Percentiles rank a stretch among this genome's conserved stretches.
These are phyloP conservation scores for Ageneiosus marmoratus DNA, from an alignment of 2,113 vertebrate species.

Conservation along the genomic window DNA sequence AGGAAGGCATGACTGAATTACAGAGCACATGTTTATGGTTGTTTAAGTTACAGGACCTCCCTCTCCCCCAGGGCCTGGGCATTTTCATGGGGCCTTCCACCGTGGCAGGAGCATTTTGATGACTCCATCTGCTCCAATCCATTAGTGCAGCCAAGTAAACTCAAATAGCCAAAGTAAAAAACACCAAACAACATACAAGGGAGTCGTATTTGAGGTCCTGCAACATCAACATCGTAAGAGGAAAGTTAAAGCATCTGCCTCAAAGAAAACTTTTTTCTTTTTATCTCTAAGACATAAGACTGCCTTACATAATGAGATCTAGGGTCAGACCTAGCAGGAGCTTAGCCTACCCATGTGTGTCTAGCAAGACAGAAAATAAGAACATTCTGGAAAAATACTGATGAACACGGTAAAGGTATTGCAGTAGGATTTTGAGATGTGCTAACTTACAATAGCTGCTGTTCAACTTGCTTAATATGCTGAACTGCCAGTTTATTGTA, in stretches of 20 bases:
- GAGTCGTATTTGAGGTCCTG: slow-evolving; percentile 37
- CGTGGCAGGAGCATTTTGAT: slow-evolving; percentile 46
- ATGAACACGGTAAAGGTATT: background rate
- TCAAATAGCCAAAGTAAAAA: slow-evolving; percentile 33
- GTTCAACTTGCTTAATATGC: background rate
- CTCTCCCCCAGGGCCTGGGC: slow-evolving; percentile 23
- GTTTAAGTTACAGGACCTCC: slow-evolving; percentile 50
- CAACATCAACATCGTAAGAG: slow-evolving; percentile 35
- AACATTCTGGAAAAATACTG: background rate
- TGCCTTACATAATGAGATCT: background rate
- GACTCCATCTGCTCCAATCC: slow-evolving; percentile 51
- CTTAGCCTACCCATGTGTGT: slow-evolving; percentile 27
- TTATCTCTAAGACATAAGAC: slow-evolving; percentile 5
- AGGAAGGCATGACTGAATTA: slow-evolving; percentile 54
- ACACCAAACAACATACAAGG: slow-evolving; percentile 45
- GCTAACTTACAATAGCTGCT: background rate
- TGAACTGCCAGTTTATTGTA: background rate
- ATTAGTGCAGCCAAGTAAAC: slow-evolving; percentile 42
- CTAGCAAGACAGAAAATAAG: background rate
- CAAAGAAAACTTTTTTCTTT: slow-evolving; percentile 18
- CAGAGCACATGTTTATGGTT: slow-evolving; percentile 42
- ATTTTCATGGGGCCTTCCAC: slow-evolving; percentile 41
- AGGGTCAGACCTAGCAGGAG: slow-evolving; percentile 17
- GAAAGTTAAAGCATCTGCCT: slow-evolving; percentile 43
- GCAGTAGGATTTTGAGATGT: background rate